Percentiles rank a stretch among this genome's conserved stretches.
Evolutionary conservation across 2,888 invertebrate genomes (phyloP).

Genomic region (Drosophila robusta): DNA sequence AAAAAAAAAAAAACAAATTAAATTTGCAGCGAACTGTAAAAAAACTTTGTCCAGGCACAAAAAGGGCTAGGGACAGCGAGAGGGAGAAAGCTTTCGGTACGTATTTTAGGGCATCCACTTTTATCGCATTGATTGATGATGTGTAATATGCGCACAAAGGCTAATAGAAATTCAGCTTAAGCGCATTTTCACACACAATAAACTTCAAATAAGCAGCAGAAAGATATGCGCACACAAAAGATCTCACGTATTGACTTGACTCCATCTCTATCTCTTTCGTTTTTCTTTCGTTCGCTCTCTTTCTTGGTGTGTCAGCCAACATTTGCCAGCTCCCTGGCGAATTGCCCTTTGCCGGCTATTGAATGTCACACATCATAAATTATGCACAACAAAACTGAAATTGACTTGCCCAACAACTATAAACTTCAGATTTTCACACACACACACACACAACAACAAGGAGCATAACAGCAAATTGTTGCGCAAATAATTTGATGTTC

Average conservation of each 20-base stretch:
- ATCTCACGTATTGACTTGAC: conserved; percentile 68
- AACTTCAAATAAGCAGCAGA: conserved; percentile 77
- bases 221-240: conserved; percentile 45
- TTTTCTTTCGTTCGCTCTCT: background rate
- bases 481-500: conserved; percentile 51
- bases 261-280: background rate
- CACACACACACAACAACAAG: conserved; percentile 1
- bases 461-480: conserved; percentile 14
- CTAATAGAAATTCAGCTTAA: conserved; percentile 81
- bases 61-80: background rate
- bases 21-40: conserved; percentile 40
- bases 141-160: conserved; percentile 78
- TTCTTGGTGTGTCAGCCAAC: conserved; percentile 2
- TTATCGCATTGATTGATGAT: conserved; percentile 83
- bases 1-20: conserved; percentile 33
- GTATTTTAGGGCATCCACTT: conserved; percentile 40
- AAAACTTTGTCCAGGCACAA: conserved; percentile 38
- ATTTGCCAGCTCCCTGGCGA: conserved; percentile 38
- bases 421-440: conserved; percentile 45
- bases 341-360: conserved; percentile 66
- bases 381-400: conserved; percentile 72
- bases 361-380: conserved; percentile 82
- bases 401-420: conserved; percentile 70
- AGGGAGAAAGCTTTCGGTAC: background rate
- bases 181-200: conserved; percentile 83